Evolutionary conservation across 2,113 vertebrate genomes (phyloP).

Genomic region (Vidua macroura): DNA sequence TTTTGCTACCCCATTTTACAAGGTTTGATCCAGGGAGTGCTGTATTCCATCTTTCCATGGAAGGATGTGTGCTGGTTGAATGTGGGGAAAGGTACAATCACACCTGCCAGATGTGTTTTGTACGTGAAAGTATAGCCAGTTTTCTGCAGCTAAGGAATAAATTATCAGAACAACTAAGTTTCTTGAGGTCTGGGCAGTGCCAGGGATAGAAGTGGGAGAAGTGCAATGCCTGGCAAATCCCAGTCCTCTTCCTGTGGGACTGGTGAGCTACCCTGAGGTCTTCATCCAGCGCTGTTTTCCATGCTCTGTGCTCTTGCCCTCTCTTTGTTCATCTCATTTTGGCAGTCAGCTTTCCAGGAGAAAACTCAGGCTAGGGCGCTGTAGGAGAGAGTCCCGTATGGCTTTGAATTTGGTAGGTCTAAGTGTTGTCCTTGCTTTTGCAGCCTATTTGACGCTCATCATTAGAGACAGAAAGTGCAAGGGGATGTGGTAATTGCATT

Average conservation of each 20-base stretch:
- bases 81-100: neutral
- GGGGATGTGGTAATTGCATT: neutral
- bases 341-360: neutral
- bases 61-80: neutral
- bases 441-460: neutral
- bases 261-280: neutral
- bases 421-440: neutral
- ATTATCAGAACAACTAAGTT: neutral
- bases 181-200: neutral
- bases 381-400: neutral
- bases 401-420: neutral
- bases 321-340: neutral
- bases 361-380: neutral
- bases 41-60: neutral
- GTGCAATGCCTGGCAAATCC: neutral
- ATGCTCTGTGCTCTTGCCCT: neutral
- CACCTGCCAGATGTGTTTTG: neutral
- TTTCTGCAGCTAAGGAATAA: neutral
- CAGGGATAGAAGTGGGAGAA: neutral
- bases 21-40: neutral
- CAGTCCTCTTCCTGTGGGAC: neutral
- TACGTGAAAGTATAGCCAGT: neutral
- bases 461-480: neutral
- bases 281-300: neutral
- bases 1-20: neutral